Evolutionary conservation across 2,888 invertebrate species (phyloP), one percentile per base, ranked within the genome.

Genomic region (Sipha maydis): DNA sequence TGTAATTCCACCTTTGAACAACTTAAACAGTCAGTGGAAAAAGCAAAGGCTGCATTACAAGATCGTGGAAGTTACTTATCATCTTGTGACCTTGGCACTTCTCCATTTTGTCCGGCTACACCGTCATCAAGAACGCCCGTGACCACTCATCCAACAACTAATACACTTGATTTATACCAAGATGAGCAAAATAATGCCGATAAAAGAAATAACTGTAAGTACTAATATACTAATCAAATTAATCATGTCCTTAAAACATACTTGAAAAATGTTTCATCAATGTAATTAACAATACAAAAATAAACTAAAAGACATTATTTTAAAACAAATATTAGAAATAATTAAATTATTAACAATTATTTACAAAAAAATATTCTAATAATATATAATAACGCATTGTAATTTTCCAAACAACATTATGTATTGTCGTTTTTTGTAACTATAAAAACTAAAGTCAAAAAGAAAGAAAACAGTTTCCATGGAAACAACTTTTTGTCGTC

Each of bases 1-100:
- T 94, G 94, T 91, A 96, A 96, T 92, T 96, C 96, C 91, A 97
- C 97, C 21, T 97, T 97, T 93, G 97, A 97, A 91, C 97, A 97
- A 92, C 93, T 97, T 90, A 97, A 97, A 91, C 97, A 97, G 92
- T 96, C 96, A 91, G 97, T 97, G 76, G 97, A 97, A 92, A 97
- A 97, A 91, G 97, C 97, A 76, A 97, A 97, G 92, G 97, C 97
- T 0, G 97, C 96, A 0, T 93, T 97, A 79, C 96, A 96, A 92
- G 95, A 96, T 92, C 92, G 94, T 88, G 95, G 95, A 69, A 94
- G 95, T 21, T 94, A 96, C 90, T 93, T 95, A 90, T 95, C 95
- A 0, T 94, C 95, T 25, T 90, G 83, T 69, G 83, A 90, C 89
- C 61, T 90, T 86, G 90, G 90, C 31, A 89, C 90, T 54, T 90